phyloP scores from a whole-genome alignment of 2,113 vertebrate species.

The Daubentonia madagascariensis region DNA sequence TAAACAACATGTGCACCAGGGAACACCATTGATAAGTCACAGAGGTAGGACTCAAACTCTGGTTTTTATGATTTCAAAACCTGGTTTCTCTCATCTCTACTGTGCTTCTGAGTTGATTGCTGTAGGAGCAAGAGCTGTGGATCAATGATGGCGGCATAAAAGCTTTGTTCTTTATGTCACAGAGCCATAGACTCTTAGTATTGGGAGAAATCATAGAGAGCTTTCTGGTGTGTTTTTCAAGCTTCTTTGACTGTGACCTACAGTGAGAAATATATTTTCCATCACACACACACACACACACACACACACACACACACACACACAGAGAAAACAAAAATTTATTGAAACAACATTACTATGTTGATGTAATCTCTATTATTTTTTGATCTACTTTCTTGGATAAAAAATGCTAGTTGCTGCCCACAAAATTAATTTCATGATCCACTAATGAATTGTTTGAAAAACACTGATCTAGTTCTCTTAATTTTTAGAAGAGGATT shows the following conservation, averaged over 20 bases:
- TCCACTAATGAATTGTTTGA: background rate
- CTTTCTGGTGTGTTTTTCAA: background rate
- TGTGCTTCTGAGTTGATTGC: background rate
- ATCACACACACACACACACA: background rate
- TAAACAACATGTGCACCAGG: background rate
- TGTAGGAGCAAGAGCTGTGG: background rate
- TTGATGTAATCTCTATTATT: conserved; percentile 3
- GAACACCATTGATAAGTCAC: background rate
- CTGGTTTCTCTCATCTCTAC: background rate
- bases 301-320: background rate
- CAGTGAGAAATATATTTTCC: conserved; percentile 24
- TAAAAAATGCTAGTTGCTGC: background rate
- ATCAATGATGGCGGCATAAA: background rate
- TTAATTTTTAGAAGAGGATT: conserved; percentile 2
- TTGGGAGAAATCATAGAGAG: background rate
- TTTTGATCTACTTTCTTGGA: background rate
- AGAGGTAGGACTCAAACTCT: background rate
- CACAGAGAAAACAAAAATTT: background rate
- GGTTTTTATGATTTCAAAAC: conserved; percentile 3
- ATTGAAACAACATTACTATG: background rate
- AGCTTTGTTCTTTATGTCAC: background rate
- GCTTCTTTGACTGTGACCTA: background rate
- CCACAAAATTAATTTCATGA: conserved; percentile 7
- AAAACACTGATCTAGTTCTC: background rate
- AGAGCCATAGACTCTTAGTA: background rate